These are phyloP conservation scores for Zosterops borbonicus DNA, from an alignment of 2,113 vertebrate genomes.

Conservation along the genomic window DNA sequence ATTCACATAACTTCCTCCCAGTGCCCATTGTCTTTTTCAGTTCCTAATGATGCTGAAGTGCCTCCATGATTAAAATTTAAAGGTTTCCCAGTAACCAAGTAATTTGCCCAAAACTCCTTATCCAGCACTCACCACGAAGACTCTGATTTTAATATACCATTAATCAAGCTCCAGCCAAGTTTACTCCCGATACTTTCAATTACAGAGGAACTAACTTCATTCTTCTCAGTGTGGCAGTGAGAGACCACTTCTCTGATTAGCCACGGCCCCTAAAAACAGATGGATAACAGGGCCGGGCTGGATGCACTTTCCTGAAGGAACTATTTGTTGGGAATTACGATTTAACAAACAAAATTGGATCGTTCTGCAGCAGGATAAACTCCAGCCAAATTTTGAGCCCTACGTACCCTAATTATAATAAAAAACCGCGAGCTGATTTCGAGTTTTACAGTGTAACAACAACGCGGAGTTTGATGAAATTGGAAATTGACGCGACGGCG, in stretches of 20 bases:
- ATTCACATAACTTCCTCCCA: conserved; percentile 71
- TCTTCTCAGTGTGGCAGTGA: conserved; percentile 37
- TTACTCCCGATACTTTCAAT: conserved; percentile 76
- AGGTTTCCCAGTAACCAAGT: conserved; percentile 79
- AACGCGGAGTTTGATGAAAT: not conserved
- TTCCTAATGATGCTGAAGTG: conserved; percentile 81
- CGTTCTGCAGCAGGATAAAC: not conserved
- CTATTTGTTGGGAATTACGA: not conserved
- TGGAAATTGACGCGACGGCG: not conserved
- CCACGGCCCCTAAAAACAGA: conserved; percentile 42
- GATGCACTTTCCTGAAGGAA: conserved; percentile 5
- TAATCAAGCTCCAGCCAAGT: conserved; percentile 84
- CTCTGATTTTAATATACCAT: conserved; percentile 82
- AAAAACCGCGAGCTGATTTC: not conserved
- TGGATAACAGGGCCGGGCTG: not conserved
- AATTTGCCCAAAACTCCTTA: conserved; percentile 82
- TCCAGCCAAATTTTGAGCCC: not conserved
- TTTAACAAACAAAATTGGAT: conserved; percentile 11
- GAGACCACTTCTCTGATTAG: conserved; percentile 63
- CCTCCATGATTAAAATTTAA: conserved; percentile 82
- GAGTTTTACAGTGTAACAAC: not conserved
- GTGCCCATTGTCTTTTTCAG: conserved; percentile 70
- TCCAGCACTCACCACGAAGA: conserved; percentile 77
- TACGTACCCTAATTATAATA: not conserved
- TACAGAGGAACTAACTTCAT: conserved; percentile 59